phyloP scores from a whole-genome alignment of 2,888 invertebrate species.

The Drymonia ruficornis region DNA sequence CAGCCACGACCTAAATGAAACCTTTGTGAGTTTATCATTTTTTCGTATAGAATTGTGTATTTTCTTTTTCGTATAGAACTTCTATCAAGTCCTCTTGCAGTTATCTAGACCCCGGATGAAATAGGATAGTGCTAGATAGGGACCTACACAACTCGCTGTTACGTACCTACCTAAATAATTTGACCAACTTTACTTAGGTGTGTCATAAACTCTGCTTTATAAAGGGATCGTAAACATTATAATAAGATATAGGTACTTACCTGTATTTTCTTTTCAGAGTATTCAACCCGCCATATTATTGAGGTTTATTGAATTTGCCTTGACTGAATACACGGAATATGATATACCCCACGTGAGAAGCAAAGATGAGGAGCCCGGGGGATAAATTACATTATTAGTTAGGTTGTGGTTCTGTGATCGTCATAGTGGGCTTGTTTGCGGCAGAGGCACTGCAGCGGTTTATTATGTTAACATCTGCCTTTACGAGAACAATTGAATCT shows the following conservation, averaged over 20 bases:
- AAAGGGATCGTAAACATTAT: neutral
- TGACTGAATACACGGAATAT: neutral
- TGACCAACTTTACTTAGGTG: too few species aligned
- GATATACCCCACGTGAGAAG: constrained; percentile 2
- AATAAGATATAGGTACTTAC: neutral
- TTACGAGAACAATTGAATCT: constrained; percentile 34
- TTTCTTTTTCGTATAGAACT: too few species aligned
- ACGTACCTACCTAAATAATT: too few species aligned
- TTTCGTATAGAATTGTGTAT: too few species aligned
- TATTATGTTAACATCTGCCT: constrained; percentile 38
- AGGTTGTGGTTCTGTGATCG: constrained; percentile 36
- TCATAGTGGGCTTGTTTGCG: constrained; percentile 40
- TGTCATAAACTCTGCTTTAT: too few species aligned
- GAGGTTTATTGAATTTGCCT: neutral
- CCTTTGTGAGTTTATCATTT: too few species aligned
- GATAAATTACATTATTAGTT: constrained; percentile 33
- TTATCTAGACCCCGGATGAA: too few species aligned
- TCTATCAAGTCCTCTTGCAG: too few species aligned
- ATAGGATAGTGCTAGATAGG: too few species aligned
- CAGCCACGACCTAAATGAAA: too few species aligned
- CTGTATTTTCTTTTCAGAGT: neutral
- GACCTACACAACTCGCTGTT: too few species aligned
- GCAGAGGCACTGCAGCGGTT: constrained; percentile 28
- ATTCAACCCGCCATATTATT: neutral
- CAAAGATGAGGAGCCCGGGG: constrained; percentile 22